Conservation (phyloP, 2,797 vertebrate genomes). For the Phrynocephalus guinanensis region DNA sequence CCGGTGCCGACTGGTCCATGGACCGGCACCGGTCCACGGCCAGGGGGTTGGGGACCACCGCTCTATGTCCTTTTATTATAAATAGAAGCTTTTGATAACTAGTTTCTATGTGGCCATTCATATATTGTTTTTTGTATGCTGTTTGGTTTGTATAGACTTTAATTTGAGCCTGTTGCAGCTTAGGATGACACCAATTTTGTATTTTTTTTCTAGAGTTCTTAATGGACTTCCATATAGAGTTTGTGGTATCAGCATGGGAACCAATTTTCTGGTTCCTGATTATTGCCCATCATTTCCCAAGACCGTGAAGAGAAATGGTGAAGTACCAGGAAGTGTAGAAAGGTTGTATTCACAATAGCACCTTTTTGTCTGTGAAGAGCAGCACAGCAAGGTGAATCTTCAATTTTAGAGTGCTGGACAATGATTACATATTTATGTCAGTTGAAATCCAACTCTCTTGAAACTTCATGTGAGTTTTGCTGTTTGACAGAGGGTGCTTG, state of each 20-base stretch:
- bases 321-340: background rate
- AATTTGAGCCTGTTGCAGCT: background rate
- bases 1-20: too few species aligned
- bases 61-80: background rate
- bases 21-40: too few species aligned
- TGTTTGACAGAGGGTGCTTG: background rate
- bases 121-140: background rate
- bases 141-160: background rate
- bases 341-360: background rate
- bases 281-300: background rate
- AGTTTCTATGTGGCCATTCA: slow-evolving; percentile 7
- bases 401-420: background rate
- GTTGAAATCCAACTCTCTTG: background rate
- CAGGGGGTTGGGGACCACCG: too few species aligned
- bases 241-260: background rate
- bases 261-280: background rate
- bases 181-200: too few species aligned
- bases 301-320: background rate
- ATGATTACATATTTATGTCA: background rate
- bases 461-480: slow-evolving; percentile 5
- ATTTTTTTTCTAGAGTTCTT: background rate
- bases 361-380: background rate
- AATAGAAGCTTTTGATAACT: background rate
- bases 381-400: background rate
- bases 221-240: background rate